Evolutionary conservation across 2,113 vertebrate genomes (phyloP), one percentile per base, ranked within the genome.

Genomic region (Spea bombifrons): DNA sequence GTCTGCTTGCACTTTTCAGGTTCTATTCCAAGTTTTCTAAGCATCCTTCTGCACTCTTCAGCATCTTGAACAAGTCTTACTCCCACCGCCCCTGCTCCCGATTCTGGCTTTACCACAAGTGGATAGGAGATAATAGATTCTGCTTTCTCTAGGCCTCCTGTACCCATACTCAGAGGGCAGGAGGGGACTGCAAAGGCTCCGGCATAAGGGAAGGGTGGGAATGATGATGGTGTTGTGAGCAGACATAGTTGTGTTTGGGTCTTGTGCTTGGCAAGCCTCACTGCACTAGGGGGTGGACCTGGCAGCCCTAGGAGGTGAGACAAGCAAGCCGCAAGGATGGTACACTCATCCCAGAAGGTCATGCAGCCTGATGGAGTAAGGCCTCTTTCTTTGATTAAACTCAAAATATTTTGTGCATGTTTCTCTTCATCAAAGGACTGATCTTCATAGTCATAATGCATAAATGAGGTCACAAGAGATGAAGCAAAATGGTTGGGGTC

Each of bases 301-400:
- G 86, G 90, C 0, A 94, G 84, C 7, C 91, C 91, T 78, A 94
- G 74, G 57, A 84, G 87, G 47, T 84, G 85, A 78, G 92, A 91
- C 67, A 94, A 83, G 66, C 93, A 81, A 0, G 93, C 88, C 0
- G 93, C 88, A 81, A 94, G 88, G 46, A 94, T 90, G 73, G 94
- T 88, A 69, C 93, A 94, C 86, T 94, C 93, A 0, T 94, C 93
- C 93, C 93, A 94, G 84, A 93, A 94, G 50, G 92, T 92, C 77
- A 93, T 90, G 82, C 93, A 93, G 46, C 91, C 93, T 0, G 92
- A 89, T 0, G 92, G 88, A 30, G 50, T 86, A 65, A 93, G 82
- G 2, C 88, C 88, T 0, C 82, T 86, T 2, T 84, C 82, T 8
- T 70, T 87, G 1, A 94, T 76, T 81, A 91, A 77, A 66, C 86